Conservation (phyloP, 2,888 invertebrate species). For the Prosopocoilus inquinatus region DNA sequence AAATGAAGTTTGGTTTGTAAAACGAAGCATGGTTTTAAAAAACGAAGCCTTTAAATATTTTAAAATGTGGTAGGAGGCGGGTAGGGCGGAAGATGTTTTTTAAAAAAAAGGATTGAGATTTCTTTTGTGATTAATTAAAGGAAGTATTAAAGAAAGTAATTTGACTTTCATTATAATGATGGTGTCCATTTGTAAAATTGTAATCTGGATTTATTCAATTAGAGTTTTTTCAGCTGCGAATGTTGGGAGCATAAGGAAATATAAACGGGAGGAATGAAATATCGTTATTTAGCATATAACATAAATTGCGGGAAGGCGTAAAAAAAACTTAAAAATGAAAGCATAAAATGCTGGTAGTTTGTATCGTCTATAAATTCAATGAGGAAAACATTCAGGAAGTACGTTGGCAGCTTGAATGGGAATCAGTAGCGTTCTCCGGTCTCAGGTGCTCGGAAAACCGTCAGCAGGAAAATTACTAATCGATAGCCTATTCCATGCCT, state of each 20-base stretch:
- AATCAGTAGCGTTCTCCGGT: conserved; percentile 27
- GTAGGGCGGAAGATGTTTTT: too few species aligned
- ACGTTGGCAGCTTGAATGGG: conserved; percentile 25
- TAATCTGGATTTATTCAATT: too few species aligned
- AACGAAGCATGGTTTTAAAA: too few species aligned
- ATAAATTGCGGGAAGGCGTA: conserved; percentile 14
- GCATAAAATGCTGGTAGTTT: conserved; percentile 20
- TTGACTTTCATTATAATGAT: too few species aligned
- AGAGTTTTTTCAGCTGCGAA: too few species aligned
- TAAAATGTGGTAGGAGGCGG: too few species aligned
- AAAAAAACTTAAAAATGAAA: conserved; percentile 11
- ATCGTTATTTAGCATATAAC: conserved; percentile 11
- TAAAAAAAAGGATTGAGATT: too few species aligned
- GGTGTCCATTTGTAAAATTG: too few species aligned
- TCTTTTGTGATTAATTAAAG: too few species aligned
- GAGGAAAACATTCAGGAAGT: conserved; percentile 23
- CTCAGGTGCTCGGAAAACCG: conserved; percentile 32
- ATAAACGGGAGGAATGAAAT: conserved; percentile 8
- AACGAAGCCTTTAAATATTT: too few species aligned
- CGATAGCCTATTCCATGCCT: conserved; percentile 31
- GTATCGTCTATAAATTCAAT: conserved; percentile 23
- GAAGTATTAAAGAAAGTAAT: too few species aligned
- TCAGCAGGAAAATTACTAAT: conserved; percentile 33
- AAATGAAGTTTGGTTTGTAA: too few species aligned
- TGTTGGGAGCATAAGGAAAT: neutral